phyloP scores from a whole-genome alignment of 2,113 vertebrate genomes.

The Cepphus grylle region DNA sequence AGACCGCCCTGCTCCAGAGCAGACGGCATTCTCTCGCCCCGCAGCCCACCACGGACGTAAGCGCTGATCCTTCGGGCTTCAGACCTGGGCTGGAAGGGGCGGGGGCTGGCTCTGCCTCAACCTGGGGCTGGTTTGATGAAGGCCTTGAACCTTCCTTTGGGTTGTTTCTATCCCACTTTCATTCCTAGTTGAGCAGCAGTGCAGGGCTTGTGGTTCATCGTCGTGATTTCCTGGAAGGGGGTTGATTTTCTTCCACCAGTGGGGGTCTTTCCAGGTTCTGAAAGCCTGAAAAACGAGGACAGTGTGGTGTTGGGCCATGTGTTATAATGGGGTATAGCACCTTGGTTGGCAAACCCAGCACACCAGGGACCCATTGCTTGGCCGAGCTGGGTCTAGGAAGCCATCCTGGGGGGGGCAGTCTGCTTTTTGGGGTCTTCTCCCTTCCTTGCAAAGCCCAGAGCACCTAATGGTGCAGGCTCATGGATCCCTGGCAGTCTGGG shows the following conservation, averaged over 20 bases:
- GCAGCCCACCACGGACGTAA: slow-evolving; percentile 43
- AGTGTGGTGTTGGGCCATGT: accelerated
- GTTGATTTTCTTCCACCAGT: accelerated
- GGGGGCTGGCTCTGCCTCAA: not conserved
- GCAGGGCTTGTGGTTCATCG: accelerated
- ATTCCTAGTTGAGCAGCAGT: accelerated
- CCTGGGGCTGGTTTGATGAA: accelerated
- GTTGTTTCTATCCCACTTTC: accelerated
- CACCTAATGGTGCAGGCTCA: not conserved
- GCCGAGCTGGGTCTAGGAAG: not conserved
- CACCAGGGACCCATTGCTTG: accelerated
- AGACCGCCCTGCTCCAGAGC: slow-evolving; percentile 67
- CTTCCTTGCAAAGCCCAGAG: not conserved
- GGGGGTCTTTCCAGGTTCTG: accelerated
- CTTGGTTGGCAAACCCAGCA: too few relatives aligned
- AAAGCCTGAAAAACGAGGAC: accelerated
- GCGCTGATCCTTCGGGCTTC: not conserved
- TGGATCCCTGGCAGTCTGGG: not conserved
- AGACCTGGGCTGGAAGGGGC: accelerated
- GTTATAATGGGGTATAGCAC: accelerated
- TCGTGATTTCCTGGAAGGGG: not conserved
- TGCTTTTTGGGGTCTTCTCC: not conserved
- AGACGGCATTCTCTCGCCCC: not conserved
- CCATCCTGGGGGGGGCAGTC: accelerated
- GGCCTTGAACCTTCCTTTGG: accelerated